A percentile compares a stretch with the other conserved stretches of the same genome.
phyloP scores from a whole-genome alignment of 2,888 invertebrate species.

The Epiblema foenella region DNA sequence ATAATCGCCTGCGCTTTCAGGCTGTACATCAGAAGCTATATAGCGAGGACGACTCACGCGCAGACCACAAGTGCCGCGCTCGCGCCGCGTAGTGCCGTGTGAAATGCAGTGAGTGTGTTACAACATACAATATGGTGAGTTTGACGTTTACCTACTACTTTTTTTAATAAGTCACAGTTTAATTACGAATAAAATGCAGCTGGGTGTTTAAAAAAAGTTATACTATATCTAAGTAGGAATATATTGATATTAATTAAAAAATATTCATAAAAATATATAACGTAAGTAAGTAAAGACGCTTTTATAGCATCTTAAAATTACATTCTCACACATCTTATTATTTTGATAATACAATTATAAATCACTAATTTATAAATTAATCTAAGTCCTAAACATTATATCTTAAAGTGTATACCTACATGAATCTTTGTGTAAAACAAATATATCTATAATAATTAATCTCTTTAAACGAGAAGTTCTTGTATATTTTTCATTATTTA shows the following conservation, averaged over 20 bases:
- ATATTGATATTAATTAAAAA: too few relatives aligned
- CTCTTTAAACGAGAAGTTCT: too few relatives aligned
- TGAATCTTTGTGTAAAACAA: neutral
- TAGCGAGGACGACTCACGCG: conserved; percentile 42
- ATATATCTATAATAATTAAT: too few relatives aligned
- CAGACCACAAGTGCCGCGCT: conserved; percentile 39
- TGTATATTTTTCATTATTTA: too few relatives aligned
- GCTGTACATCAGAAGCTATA: conserved; percentile 46
- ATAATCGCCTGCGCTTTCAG: conserved; percentile 33
- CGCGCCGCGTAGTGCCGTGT: conserved; percentile 35
- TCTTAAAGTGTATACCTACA: neutral
- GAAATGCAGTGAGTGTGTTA: conserved; percentile 41
- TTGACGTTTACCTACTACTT: neutral
- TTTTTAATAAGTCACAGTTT: neutral
- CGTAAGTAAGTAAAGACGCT: too few relatives aligned
- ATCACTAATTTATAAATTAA: neutral
- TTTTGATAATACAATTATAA: neutral
- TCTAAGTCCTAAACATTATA: neutral
- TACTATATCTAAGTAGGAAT: neutral
- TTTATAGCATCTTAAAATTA: too few relatives aligned
- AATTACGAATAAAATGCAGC: neutral
- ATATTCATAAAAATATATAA: too few relatives aligned
- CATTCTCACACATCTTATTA: too few relatives aligned
- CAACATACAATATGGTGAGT: conserved; percentile 36
- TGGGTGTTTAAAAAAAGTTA: neutral